A percentile compares a stretch with the other conserved stretches of the same genome.
phyloP scores from a whole-genome alignment of 2,888 invertebrate genomes.

The Spicauda simplicius region DNA sequence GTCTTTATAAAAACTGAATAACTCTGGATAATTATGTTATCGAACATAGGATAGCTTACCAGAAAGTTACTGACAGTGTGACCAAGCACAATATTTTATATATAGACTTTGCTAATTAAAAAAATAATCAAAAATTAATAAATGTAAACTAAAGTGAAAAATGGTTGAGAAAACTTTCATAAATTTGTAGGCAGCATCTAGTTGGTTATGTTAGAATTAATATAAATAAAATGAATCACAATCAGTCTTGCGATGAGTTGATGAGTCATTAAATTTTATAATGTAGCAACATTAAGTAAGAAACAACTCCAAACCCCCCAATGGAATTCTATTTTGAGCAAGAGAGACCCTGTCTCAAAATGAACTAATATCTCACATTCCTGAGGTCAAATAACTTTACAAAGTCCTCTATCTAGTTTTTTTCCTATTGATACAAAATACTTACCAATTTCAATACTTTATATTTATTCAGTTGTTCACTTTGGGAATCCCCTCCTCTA shows the following conservation, averaged over 20 bases:
- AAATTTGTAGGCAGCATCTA: background rate
- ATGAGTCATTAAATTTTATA: background rate
- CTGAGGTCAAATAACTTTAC: too few species aligned
- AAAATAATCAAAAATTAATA: background rate
- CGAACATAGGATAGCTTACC: slow-evolving; percentile 20
- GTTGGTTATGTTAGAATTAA: slow-evolving; percentile 15
- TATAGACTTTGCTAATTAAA: background rate
- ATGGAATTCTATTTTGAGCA: too few species aligned
- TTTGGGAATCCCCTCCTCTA: too few species aligned
- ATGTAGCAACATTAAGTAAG: background rate
- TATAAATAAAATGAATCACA: background rate
- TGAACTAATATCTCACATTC: too few species aligned
- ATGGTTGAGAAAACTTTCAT: background rate
- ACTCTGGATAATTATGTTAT: slow-evolving; percentile 14
- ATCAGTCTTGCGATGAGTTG: background rate
- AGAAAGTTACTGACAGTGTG: background rate
- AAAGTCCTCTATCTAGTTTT: too few species aligned
- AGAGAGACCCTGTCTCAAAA: too few species aligned
- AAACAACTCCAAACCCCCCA: too few species aligned
- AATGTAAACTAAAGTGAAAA: background rate
- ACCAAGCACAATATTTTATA: background rate
- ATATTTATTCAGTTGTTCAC: too few species aligned
- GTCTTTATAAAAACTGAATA: slow-evolving; percentile 26
- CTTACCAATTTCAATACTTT: too few species aligned
- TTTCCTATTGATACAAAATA: too few species aligned